Evolutionary conservation across 2,113 vertebrate genomes (phyloP).

Genomic region (Pachycephala philippinensis): DNA sequence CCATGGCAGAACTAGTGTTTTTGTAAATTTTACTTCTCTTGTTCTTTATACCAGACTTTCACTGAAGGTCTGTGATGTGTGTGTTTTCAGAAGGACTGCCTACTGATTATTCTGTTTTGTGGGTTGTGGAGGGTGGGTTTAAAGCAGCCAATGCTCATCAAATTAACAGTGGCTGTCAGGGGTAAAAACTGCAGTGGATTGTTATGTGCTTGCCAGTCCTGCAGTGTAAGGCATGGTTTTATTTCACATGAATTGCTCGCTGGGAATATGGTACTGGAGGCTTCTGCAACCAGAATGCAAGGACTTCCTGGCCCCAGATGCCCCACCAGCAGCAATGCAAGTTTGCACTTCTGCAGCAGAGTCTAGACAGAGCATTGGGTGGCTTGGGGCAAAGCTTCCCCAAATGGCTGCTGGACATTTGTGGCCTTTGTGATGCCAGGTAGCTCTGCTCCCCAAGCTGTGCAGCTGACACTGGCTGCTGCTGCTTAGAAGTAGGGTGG

Average conservation of each 20-base stretch:
- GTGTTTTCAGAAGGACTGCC: background rate
- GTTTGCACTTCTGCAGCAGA: background rate
- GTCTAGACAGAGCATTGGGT: background rate
- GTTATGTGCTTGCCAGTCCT: background rate
- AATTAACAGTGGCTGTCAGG: background rate
- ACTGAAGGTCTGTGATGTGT: background rate
- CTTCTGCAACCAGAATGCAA: background rate
- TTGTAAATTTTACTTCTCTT: background rate
- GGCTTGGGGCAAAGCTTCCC: background rate
- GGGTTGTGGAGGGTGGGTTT: background rate
- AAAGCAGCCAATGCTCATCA: background rate
- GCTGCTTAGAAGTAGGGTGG: background rate
- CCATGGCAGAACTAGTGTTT: constrained; percentile 7
- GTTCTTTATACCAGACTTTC: background rate
- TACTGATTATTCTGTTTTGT: background rate
- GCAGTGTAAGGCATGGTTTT: background rate
- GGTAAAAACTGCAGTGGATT: background rate
- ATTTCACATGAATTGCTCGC: background rate
- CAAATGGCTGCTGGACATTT: background rate
- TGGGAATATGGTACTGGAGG: background rate
- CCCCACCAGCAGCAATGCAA: background rate
- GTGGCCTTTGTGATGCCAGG: background rate
- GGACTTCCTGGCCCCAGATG: background rate
- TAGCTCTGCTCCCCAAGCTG: background rate
- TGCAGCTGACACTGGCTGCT: background rate